phyloP scores from a whole-genome alignment of 2,797 vertebrate genomes.

The Hafferia zeledoni region DNA sequence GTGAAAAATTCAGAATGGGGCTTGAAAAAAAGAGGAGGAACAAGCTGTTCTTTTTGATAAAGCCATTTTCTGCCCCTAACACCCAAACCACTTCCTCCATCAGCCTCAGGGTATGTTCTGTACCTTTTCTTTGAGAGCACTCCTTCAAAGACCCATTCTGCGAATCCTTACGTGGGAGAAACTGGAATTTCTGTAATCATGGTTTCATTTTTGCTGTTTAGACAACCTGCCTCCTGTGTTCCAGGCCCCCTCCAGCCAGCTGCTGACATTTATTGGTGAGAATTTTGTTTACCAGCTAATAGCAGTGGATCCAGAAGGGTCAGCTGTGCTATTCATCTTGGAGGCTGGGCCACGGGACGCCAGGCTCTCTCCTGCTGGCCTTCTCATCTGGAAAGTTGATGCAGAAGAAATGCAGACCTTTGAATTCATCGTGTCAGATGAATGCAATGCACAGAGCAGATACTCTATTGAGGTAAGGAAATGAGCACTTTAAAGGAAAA shows the following conservation, averaged over 20 bases:
- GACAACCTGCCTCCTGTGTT: conserved; percentile 78
- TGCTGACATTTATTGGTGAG: conserved; percentile 82
- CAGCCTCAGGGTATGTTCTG: background rate
- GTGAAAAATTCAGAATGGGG: background rate
- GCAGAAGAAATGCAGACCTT: conserved; percentile 62
- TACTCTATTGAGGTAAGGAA: conserved; percentile 64
- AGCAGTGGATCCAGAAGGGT: conserved; percentile 83
- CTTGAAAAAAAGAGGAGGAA: background rate
- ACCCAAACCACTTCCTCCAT: background rate
- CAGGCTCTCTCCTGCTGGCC: conserved; percentile 81
- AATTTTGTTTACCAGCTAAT: conserved; percentile 87
- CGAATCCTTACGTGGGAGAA: background rate
- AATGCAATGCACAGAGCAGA: conserved; percentile 82
- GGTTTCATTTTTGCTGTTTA: conserved; percentile 58
- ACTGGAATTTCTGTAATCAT: conserved; percentile 14
- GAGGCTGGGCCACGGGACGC: conserved; percentile 73
- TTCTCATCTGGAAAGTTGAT: conserved; percentile 84
- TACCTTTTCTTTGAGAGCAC: background rate
- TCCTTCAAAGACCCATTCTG: background rate
- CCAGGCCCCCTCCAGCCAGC: conserved; percentile 72
- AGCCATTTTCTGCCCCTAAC: background rate
- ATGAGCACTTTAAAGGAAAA: background rate
- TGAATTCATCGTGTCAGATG: conserved; percentile 79
- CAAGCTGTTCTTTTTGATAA: background rate
- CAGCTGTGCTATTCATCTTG: conserved; percentile 82